These are phyloP conservation scores for Oryzias melastigma DNA, from an alignment of 2,113 vertebrate species.

Conservation along the genomic window DNA sequence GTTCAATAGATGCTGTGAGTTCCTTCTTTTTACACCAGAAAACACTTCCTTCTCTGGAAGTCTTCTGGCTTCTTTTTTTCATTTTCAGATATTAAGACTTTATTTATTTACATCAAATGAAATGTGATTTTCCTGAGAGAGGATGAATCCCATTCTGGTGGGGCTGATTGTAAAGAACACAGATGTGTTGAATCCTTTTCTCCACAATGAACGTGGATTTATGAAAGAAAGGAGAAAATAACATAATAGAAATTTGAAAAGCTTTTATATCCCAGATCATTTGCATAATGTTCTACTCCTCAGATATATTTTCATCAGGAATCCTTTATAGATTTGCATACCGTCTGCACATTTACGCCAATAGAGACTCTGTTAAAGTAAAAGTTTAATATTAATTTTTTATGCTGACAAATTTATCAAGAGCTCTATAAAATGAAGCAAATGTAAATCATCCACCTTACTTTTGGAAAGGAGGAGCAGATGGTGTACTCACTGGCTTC, in stretches of 20 bases:
- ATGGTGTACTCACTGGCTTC: conserved; percentile 87
- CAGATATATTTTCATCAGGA: too few relatives aligned
- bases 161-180: conserved; percentile 27
- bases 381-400: conserved; percentile 2
- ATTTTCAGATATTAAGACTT: conserved; percentile 42
- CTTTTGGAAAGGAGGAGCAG: conserved; percentile 19
- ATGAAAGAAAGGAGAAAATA: neutral
- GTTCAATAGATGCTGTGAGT: conserved; percentile 32
- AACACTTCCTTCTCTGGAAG: conserved; percentile 38
- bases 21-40: conserved; percentile 34
- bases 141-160: conserved; percentile 30
- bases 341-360: too few relatives aligned
- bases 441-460: conserved; percentile 14
- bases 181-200: conserved; percentile 35
- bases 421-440: conserved; percentile 8
- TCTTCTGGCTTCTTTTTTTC: conserved; percentile 37
- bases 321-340: too few relatives aligned
- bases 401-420: conserved; percentile 7
- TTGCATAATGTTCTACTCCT: too few relatives aligned
- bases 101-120: conserved; percentile 61
- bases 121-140: conserved; percentile 29
- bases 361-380: too few relatives aligned
- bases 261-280: neutral
- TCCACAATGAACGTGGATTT: conserved; percentile 27
- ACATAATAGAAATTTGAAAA: neutral